Evolutionary conservation across 2,113 vertebrate genomes (phyloP).

Genomic region (Phrynosoma blainvillii): DNA sequence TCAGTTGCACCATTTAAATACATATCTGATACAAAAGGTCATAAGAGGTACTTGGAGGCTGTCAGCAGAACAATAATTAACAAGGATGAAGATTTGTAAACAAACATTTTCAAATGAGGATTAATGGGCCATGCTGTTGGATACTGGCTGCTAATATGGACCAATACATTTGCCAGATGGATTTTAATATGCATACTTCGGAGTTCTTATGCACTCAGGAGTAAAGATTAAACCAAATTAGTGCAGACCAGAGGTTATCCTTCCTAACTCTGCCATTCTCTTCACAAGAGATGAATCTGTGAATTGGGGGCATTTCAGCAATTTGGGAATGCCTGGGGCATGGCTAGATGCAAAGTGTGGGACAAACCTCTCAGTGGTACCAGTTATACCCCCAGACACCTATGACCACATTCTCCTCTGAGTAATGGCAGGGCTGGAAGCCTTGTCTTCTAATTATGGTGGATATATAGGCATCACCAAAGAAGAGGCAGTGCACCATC

Average conservation of each 20-base stretch:
- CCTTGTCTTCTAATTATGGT: neutral
- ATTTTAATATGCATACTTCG: neutral
- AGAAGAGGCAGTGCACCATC: neutral
- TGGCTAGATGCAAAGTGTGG: neutral
- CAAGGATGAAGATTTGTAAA: neutral
- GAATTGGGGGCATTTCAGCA: neutral
- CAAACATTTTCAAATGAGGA: slow-evolving; percentile 19
- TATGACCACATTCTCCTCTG: neutral
- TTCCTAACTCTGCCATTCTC: neutral
- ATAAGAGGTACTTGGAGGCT: slow-evolving; percentile 1
- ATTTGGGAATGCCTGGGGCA: neutral
- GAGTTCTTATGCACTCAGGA: neutral
- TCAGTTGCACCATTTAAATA: neutral
- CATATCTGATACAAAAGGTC: neutral
- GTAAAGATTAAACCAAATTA: neutral
- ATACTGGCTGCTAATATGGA: neutral
- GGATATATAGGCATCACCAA: neutral
- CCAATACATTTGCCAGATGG: slow-evolving; percentile 1
- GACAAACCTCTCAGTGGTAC: neutral
- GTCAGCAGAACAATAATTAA: slow-evolving; percentile 16
- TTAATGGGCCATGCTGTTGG: neutral
- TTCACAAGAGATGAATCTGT: neutral
- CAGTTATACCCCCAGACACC: neutral
- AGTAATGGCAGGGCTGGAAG: neutral
- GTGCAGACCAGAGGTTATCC: no score